Evolutionary conservation across 2,113 vertebrate genomes (phyloP).

Genomic region (Onychostoma macrolepis): DNA sequence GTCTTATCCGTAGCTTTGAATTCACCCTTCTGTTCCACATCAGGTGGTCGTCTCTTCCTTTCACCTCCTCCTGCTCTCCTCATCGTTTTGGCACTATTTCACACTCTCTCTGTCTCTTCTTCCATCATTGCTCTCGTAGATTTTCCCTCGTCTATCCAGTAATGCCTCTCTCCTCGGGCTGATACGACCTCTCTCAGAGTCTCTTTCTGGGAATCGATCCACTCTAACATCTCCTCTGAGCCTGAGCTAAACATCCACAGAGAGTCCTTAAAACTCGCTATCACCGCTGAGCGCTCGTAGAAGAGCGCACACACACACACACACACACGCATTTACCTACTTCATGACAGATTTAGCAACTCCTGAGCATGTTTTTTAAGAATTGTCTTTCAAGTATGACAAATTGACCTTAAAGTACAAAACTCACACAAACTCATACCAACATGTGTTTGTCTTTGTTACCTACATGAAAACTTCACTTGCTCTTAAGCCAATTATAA

Average conservation of each 20-base stretch:
- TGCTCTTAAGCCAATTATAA: not conserved
- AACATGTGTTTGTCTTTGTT: not conserved
- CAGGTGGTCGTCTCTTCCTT: conserved; percentile 20
- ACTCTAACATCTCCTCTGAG: conserved; percentile 15
- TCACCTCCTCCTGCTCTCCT: conserved; percentile 30
- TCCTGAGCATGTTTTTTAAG: not conserved
- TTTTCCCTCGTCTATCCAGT: conserved; percentile 8
- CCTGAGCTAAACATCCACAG: conserved; percentile 22
- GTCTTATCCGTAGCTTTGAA: not conserved
- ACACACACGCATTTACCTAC: conserved; percentile 5
- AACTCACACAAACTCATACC: not conserved
- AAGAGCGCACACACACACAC: conserved; percentile 17
- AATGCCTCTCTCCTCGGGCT: conserved; percentile 22
- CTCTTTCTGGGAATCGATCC: conserved; percentile 34
- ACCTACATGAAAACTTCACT: not conserved
- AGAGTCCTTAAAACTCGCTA: conserved; percentile 19
- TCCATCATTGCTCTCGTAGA: not conserved
- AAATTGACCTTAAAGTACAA: not conserved
- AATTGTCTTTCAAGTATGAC: not conserved
- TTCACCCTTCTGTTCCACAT: not conserved
- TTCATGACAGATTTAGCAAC: not conserved
- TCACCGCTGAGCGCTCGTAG: not conserved
- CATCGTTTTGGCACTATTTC: conserved; percentile 38
- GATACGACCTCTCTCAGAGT: conserved; percentile 4
- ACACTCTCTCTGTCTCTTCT: conserved; percentile 35